Percentiles rank a stretch among this genome's conserved stretches.
These are phyloP conservation scores for Oryctolagus cuniculus DNA, from an alignment of 2,113 vertebrate genomes.

Conservation along the genomic window mOryCun1.1 NC_091452.1:13114501-13115000, in stretches of 20 bases:
- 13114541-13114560: constrained; percentile 5
- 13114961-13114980: constrained; percentile 65
- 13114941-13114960: constrained; percentile 71
- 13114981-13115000: constrained; percentile 5
- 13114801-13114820: neutral
- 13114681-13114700: constrained; percentile 24
- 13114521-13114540: neutral
- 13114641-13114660: neutral
- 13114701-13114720: neutral
- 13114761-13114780: fast-evolving
- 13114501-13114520: neutral
- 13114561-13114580: neutral
- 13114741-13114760: neutral
- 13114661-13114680: neutral
- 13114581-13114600: neutral
- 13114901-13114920: constrained; percentile 63
- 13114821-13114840: neutral
- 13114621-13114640: neutral
- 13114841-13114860: neutral
- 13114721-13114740: neutral
- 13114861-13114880: neutral
- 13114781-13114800: neutral
- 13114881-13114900: neutral
- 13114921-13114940: constrained; percentile 63
- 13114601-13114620: neutral